Evolutionary conservation across 2,113 vertebrate species (phyloP), one percentile per base, ranked within the genome.

Genomic region (Onychostruthus taczanowskii): DNA sequence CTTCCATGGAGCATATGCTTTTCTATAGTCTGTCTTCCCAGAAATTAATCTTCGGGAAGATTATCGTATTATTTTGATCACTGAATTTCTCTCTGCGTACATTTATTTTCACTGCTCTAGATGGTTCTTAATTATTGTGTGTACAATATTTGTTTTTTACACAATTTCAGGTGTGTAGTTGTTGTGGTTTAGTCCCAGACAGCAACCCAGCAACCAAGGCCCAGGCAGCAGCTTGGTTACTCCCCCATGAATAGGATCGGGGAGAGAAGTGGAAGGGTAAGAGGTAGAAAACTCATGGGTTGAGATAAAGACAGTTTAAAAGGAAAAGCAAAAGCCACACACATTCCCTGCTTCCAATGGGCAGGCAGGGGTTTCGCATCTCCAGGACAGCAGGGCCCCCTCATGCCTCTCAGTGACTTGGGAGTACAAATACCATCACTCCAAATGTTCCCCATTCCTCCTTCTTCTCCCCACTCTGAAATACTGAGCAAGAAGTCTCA

Each of bases 181-280:
- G 14, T 68, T 69, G 55, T n/a, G 23, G 18, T 53, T 61, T 62
- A 53, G 39, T 50, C 15, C 7, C 22, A 46, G 17, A 12, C 12
- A 39, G 17, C 31, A 67, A 14, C 10, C 10, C 50, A 66, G 19
- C 20, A 75, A 35, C 24, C 33, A 61, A 22, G 15, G 18, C 22
- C 11, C 22, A 77, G 39, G 46, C 27, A 77, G 27, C 1, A 0
- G 18, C 27, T 53, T 4, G 2, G 33, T 39, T 61, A 44, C 22
- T 68, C 27, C 37, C 27, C 6, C 10, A 19, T 22, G 12, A 39
- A 31, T 5, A 2, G 33, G 9, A 52, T 1, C 0, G 0, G 9
- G 63, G 33, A 52, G 18, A 52, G 14, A 52, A 23, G 2, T 61
- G 27, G 46, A 69, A 52, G 6, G 22, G 18, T 28, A 33, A 19